phyloP scores from a whole-genome alignment of 1,140 invertebrate species.

The Scaptomyza pallida region DNA sequence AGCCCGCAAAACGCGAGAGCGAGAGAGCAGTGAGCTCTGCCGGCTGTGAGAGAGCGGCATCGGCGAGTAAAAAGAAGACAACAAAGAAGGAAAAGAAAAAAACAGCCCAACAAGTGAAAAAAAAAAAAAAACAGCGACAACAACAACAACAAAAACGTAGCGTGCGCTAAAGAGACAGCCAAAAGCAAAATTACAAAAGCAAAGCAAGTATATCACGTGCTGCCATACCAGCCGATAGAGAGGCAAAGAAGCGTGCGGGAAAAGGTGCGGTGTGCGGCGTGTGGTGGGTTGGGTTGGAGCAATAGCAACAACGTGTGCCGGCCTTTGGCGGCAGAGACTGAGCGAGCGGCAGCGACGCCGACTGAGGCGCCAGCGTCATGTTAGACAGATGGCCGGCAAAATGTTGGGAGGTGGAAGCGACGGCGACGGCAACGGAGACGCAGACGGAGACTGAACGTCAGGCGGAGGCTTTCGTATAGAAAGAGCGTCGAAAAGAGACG shows the following conservation, averaged over 20 bases:
- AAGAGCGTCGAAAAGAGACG: conserved; percentile 62
- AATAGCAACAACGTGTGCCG: conserved; percentile 57
- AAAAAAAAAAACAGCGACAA: conserved; percentile 46
- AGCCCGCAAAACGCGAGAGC: conserved; percentile 32
- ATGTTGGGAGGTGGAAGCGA: conserved; percentile 25
- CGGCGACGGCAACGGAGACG: not conserved
- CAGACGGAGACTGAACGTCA: conserved; percentile 50
- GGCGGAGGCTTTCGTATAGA: conserved; percentile 67
- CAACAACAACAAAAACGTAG: conserved; percentile 70
- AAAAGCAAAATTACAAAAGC: conserved; percentile 77
- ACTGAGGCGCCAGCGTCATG: conserved; percentile 44
- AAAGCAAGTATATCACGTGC: conserved; percentile 80
- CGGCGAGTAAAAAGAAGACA: conserved; percentile 45
- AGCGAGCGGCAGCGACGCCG: conserved; percentile 39
- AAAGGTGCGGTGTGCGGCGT: not conserved
- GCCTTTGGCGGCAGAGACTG: conserved; percentile 70
- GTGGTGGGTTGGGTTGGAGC: conserved; percentile 20
- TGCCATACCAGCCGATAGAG: conserved; percentile 45
- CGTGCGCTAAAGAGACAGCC: conserved; percentile 68
- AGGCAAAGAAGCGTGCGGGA: conserved; percentile 2
- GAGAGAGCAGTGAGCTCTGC: conserved; percentile 6
- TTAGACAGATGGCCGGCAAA: conserved; percentile 54
- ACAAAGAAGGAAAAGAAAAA: conserved; percentile 59
- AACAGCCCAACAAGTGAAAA: conserved; percentile 78
- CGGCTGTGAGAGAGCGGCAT: conserved; percentile 4